A percentile compares a stretch with the other conserved stretches of the same genome.
Conservation (phyloP, 2,888 invertebrate genomes). For the Incurvaria masculella region DNA sequence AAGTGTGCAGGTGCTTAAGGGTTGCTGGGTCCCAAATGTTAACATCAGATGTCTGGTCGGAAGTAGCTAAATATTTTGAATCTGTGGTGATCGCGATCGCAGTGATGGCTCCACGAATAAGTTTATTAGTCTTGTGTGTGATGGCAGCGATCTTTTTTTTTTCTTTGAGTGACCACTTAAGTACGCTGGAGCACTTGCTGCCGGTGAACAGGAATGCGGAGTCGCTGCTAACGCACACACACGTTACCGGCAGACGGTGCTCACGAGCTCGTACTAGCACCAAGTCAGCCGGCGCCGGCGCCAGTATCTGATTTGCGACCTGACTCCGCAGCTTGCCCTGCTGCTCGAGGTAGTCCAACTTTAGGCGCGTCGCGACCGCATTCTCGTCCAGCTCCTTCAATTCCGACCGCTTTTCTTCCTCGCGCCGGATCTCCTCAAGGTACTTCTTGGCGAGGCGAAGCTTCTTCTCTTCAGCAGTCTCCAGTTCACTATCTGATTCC, state of each 20-base stretch:
- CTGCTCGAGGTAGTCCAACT: conserved; percentile 83
- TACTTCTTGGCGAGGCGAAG: conserved; percentile 87
- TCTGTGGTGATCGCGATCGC: conserved; percentile 75
- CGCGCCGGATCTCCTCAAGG: conserved; percentile 79
- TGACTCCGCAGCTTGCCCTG: conserved; percentile 74
- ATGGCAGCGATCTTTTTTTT: conserved; percentile 58
- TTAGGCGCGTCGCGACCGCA: conserved; percentile 70
- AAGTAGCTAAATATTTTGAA: conserved; percentile 72
- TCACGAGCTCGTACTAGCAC: conserved; percentile 68
- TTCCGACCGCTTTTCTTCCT: conserved; percentile 69
- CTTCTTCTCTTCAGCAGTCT: conserved; percentile 89
- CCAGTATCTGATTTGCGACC: conserved; percentile 61
- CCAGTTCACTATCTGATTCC: conserved; percentile 61
- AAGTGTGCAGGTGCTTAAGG: conserved; percentile 72
- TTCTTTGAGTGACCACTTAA: conserved; percentile 78
- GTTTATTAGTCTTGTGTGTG: conserved; percentile 43
- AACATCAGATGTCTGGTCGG: conserved; percentile 58
- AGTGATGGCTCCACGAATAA: conserved; percentile 52
- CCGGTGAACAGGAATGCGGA: conserved; percentile 73
- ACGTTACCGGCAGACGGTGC: conserved; percentile 76
- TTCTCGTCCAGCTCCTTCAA: conserved; percentile 61
- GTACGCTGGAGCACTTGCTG: conserved; percentile 83
- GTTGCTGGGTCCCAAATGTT: conserved; percentile 82
- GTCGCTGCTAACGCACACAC: conserved; percentile 74
- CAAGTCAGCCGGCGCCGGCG: conserved; percentile 32